Percentiles rank a stretch among this genome's conserved stretches.
These are phyloP conservation scores for Leptocoma aspasia DNA, from an alignment of 2,113 vertebrate species.

Conservation along the genomic window DNA sequence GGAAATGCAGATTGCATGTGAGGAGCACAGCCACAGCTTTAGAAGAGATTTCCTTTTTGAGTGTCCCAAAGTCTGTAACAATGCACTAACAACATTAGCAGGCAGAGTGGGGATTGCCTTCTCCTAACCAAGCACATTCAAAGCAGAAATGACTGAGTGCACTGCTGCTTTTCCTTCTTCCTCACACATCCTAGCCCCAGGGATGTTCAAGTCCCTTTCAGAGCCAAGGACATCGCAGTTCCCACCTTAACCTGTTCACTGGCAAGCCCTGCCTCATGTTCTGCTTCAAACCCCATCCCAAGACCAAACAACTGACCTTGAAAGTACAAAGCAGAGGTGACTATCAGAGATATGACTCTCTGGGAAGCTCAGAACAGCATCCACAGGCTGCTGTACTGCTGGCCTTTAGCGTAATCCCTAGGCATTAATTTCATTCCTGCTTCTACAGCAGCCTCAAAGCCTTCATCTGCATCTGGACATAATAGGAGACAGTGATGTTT, in stretches of 20 bases:
- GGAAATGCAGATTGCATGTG: neutral
- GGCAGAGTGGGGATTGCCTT: neutral
- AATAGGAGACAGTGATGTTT: neutral
- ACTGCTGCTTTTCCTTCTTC: neutral
- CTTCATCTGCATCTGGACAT: neutral
- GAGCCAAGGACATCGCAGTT: neutral
- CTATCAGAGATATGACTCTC: neutral
- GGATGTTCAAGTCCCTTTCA: neutral
- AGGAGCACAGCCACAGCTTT: neutral
- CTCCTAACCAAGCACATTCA: neutral
- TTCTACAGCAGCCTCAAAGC: neutral
- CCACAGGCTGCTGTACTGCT: neutral
- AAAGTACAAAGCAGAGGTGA: neutral
- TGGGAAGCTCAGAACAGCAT: neutral
- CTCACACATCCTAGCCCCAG: neutral
- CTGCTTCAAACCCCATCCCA: neutral
- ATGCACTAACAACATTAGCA: neutral
- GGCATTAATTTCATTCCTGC: neutral
- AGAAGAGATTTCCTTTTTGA: neutral
- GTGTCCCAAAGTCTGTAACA: neutral
- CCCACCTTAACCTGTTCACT: accelerated
- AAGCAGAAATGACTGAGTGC: neutral
- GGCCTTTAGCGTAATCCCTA: neutral
- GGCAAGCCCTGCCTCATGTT: neutral
- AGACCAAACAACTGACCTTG: neutral